phyloP scores from a whole-genome alignment of 2,888 invertebrate genomes.

The Mythimna albipuncta region DNA sequence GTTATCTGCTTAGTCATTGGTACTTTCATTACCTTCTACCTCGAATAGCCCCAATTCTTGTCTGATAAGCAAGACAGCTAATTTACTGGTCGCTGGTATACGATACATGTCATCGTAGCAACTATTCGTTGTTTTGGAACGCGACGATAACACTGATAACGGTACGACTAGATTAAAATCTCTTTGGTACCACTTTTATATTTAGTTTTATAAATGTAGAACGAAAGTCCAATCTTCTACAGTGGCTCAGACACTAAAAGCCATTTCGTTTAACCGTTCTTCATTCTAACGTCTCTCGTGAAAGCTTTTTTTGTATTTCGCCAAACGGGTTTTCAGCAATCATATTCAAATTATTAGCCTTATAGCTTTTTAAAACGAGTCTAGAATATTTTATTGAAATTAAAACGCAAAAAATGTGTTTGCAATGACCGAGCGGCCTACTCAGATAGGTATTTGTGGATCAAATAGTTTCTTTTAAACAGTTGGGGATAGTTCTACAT shows the following conservation, averaged over 20 bases:
- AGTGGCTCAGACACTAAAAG: conserved; percentile 8
- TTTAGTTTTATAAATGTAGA: conserved; percentile 53
- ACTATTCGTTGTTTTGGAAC: conserved; percentile 60
- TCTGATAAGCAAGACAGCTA: conserved; percentile 36
- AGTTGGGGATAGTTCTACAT: conserved; percentile 5
- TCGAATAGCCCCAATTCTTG: conserved; percentile 17
- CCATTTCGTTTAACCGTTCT: conserved; percentile 46
- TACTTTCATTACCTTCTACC: conserved; percentile 22
- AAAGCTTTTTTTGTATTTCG: conserved; percentile 28
- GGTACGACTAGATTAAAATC: conserved; percentile 65
- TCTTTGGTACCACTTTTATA: conserved; percentile 39
- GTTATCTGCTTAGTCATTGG: conserved; percentile 18
- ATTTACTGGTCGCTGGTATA: conserved; percentile 37
- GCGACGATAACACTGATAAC: conserved; percentile 63
- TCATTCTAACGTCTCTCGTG: conserved; percentile 29
- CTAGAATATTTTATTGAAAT: conserved; percentile 24
- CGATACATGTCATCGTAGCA: conserved; percentile 55
- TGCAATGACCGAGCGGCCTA: conserved; percentile 1
- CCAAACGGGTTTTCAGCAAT: conserved; percentile 47
- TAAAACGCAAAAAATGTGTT: not conserved
- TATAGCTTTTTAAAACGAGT: conserved; percentile 37
- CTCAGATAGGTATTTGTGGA: conserved; percentile 1
- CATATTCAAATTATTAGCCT: conserved; percentile 38
- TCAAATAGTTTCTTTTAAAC: not conserved
- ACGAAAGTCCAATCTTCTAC: conserved; percentile 40